Evolutionary conservation across 2,113 vertebrate species (phyloP), one percentile per base, ranked within the genome.

Genomic region (Ardeotis arabs): DNA sequence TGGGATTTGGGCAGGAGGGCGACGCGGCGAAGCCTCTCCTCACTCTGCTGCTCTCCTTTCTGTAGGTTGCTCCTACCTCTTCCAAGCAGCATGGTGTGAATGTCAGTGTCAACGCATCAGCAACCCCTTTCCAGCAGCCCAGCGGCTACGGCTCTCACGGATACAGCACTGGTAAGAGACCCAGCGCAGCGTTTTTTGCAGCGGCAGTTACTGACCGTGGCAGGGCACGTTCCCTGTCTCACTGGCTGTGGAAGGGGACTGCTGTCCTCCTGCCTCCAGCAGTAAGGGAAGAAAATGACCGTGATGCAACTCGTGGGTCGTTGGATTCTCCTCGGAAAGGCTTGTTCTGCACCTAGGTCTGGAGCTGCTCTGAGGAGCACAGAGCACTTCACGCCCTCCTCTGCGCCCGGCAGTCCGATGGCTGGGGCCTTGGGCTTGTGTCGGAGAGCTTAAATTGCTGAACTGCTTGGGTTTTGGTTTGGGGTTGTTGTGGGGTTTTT

Each of bases 31-130:
- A 55, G 39, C 55, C 24, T 35, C 45, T 52, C 24, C 86, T 97
- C 50, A 97, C 83, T 50, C 76, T 4, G 9, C 58, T 79, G 29
- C 69, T 73, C 80, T 89, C 47, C 63, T 21, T n/a, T 35, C 76
- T 52, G 28, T 89, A 99, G 99, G 99, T 99, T 97, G 99, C 99
- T 98, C 99, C 99, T 98, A 99, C 99, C 98, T 99, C 99, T 97
- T 99, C 99, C 90, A 99, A 99, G 97, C 99, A 99, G 98, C 99
- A 99, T 33, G 99, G 99, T 95, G 99, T 99, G 98, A 99, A 99
- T 97, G 99, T 99, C 70, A 99, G 99, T n/a, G 99, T 99, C 95
- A 99, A 99, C 22, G 99, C 99, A 56, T 99, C 99, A 21, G 99
- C 99, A 72, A 98, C 99, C 41, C 98, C 99, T 68, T 99, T 99